Base-by-base conservation (phyloP, 2,113 vertebrate genomes). In the Sapajus apella region DNA sequence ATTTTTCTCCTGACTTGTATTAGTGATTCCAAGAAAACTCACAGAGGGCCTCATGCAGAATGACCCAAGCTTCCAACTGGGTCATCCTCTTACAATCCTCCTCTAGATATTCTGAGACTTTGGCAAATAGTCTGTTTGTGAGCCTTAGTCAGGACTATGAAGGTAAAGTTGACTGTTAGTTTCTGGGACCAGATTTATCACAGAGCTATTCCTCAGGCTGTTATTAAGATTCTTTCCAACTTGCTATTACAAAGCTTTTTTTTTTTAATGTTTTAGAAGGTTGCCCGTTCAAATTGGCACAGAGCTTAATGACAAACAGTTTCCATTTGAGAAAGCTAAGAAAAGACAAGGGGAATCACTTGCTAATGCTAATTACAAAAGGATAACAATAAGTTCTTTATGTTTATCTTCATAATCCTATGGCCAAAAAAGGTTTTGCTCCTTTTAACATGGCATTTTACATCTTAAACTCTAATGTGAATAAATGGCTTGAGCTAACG, bases 11-110 rank as follows among this genome's bases (percentile, higher is more conserved):
- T 97, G 92, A 64, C 85, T 92, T 82, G 75, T 97, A 79, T 89
- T 95, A 97, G 64, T 43, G 43, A 68, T 95, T 97, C 95, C 90
- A 96, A 87, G 77, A 90, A 98, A 97, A 96, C n/a, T 85, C 95
- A 55, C 25, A 47, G 12, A 98, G 32, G 43, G 43, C 6, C 94
- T 97, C 68, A 3, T 64, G 37, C 12, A 40, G 43, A 96, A 92
- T 90, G 97, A 68, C 55, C 70, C 35, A 43, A 14, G 47, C 35
- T 97, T 97, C 64, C 14, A 1, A 68, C 0, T 0, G 55, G 76
- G 86, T 86, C 70, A 61, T 90, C 86, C 66, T 70, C 32, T 92
- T 90, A 61, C 66, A 61, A 92, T 83, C 76, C 8, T 96, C 25
- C 50, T 32, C 8, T 1, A 95, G 83, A 87, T 3, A 82, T 4